Conservation (phyloP, 1,140 invertebrate genomes). For the Sycophaga agraensis region DNA sequence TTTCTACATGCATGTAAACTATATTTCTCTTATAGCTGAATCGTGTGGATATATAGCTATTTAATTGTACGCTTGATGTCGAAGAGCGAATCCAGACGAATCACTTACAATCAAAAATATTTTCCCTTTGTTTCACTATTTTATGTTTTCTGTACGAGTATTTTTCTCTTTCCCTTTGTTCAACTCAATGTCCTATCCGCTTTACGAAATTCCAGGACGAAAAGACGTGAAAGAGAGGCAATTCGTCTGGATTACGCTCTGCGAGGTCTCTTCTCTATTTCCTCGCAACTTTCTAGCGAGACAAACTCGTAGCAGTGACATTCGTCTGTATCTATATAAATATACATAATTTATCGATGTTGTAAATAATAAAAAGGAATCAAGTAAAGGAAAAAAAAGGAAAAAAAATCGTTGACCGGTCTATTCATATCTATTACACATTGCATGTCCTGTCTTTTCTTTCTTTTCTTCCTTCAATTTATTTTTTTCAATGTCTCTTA, state of each 20-base stretch:
- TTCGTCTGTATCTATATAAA: slow-evolving; percentile 30
- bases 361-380: slow-evolving; percentile 30
- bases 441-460: slow-evolving; percentile 21
- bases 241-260: slow-evolving; percentile 28
- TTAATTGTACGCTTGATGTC: slow-evolving; percentile 25
- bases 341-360: slow-evolving; percentile 31
- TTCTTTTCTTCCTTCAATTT: no score
- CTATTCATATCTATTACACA: slow-evolving; percentile 10
- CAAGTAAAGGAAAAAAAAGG: slow-evolving; percentile 8
- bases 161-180: no score
- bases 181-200: no score
- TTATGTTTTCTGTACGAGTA: background rate
- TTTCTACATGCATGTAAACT: slow-evolving; percentile 31
- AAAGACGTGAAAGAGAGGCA: no score
- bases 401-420: slow-evolving; percentile 19
- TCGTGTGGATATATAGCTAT: slow-evolving; percentile 18
- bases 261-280: slow-evolving; percentile 24
- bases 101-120: background rate
- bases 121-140: background rate
- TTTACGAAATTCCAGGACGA: no score
- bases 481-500: no score
- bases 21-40: slow-evolving; percentile 29
- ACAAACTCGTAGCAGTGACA: slow-evolving; percentile 28
- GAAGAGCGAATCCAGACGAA: slow-evolving; percentile 24
- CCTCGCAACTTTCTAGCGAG: slow-evolving; percentile 28